phyloP scores from a whole-genome alignment of 2,113 vertebrate species.

The Jacana jacana region DNA sequence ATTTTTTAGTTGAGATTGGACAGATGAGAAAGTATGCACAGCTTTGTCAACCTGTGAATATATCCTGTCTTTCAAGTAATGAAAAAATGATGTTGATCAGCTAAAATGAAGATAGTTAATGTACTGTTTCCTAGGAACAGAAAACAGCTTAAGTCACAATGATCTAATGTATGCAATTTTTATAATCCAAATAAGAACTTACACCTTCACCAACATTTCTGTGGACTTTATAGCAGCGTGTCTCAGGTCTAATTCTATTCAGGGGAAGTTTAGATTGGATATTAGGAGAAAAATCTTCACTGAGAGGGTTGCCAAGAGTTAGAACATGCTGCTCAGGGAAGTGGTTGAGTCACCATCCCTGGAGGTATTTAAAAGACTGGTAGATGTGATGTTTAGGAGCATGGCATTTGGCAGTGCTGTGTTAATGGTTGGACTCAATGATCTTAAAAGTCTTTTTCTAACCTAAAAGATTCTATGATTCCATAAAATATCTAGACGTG shows the following conservation, averaged over 20 bases:
- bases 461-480: background rate
- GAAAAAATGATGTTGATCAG: background rate
- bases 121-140: background rate
- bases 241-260: background rate
- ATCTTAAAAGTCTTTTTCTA: background rate
- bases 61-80: background rate
- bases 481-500: background rate
- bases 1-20: background rate
- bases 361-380: background rate
- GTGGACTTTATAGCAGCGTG: background rate
- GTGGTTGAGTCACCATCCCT: background rate
- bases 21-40: background rate
- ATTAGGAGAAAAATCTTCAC: background rate
- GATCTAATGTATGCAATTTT: background rate
- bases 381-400: background rate
- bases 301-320: background rate
- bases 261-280: background rate
- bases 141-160: background rate
- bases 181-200: background rate
- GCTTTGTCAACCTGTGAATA: background rate
- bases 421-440: background rate
- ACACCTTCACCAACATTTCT: background rate
- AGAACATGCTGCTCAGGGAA: background rate
- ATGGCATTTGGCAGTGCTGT: background rate
- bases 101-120: background rate